phyloP scores from a whole-genome alignment of 1,140 invertebrate species.

The Aphelinus atriplicis region DNA sequence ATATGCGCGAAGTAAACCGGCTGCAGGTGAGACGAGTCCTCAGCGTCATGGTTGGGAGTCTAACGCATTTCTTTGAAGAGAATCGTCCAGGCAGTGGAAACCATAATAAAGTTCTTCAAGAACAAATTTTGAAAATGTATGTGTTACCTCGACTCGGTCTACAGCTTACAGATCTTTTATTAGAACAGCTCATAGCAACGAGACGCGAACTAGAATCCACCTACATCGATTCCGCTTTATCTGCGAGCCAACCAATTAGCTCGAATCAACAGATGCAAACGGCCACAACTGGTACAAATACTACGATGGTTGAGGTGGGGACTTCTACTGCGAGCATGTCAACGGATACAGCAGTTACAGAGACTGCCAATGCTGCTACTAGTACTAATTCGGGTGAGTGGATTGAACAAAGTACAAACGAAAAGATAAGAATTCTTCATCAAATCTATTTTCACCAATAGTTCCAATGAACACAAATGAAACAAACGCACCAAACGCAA shows the following conservation, averaged over 20 bases:
- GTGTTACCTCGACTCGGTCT: conserved; percentile 57
- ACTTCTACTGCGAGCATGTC: background rate
- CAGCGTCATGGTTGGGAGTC: conserved; percentile 58
- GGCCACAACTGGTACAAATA: conserved; percentile 5
- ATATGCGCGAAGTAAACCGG: conserved; percentile 49
- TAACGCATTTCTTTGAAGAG: conserved; percentile 60
- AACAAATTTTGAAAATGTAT: conserved; percentile 54
- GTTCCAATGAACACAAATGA: background rate
- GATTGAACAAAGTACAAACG: no score
- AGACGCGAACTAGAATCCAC: conserved; percentile 43
- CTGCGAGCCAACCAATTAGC: background rate
- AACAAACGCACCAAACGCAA: background rate
- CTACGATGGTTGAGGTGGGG: background rate
- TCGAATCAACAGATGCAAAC: conserved; percentile 7
- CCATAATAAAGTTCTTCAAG: conserved; percentile 49
- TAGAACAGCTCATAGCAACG: conserved; percentile 55
- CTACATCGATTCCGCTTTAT: conserved; percentile 16
- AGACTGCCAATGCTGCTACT: background rate
- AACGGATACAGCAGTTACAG: background rate
- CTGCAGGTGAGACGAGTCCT: conserved; percentile 54
- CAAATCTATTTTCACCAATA: no score
- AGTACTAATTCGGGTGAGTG: conserved; percentile 11
- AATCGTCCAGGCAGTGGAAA: conserved; percentile 48
- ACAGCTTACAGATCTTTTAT: conserved; percentile 58
- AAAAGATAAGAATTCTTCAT: no score